Evolutionary conservation across 2,888 invertebrate species (phyloP).

Genomic region (Nomada lathburiana): DNA sequence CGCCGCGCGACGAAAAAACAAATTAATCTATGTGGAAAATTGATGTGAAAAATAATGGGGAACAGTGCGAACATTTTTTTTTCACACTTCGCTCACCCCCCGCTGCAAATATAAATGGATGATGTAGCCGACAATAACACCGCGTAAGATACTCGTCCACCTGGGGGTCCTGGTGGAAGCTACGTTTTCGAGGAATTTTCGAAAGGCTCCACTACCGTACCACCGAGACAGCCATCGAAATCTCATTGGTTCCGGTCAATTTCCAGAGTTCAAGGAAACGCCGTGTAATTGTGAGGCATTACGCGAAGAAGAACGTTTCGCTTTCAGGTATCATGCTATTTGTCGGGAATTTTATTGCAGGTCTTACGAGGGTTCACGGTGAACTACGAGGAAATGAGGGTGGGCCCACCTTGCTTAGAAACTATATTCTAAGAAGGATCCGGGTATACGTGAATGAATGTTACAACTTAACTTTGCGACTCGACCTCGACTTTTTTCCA

Average conservation of each 20-base stretch:
- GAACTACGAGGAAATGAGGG: neutral
- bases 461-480: neutral
- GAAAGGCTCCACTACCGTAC: slow-evolving; percentile 27
- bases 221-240: slow-evolving; percentile 50
- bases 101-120: slow-evolving; percentile 65
- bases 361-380: slow-evolving; percentile 7
- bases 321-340: slow-evolving; percentile 12
- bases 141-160: slow-evolving; percentile 17
- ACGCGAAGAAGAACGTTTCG: slow-evolving; percentile 23
- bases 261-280: slow-evolving; percentile 56
- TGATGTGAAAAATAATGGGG: neutral
- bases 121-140: slow-evolving; percentile 55
- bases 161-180: slow-evolving; percentile 21
- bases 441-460: neutral
- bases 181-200: slow-evolving; percentile 63
- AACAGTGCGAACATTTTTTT: slow-evolving; percentile 37
- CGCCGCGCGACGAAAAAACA: neutral
- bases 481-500: neutral
- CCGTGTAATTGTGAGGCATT: slow-evolving; percentile 62
- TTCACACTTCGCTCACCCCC: slow-evolving; percentile 61
- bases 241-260: slow-evolving; percentile 59
- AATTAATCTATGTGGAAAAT: neutral
- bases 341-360: slow-evolving; percentile 42
- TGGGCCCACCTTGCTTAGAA: neutral
- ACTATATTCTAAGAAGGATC: slow-evolving; percentile 2